Base-by-base conservation (phyloP, 2,888 invertebrate genomes). In the Philopedon plagiatum region DNA sequence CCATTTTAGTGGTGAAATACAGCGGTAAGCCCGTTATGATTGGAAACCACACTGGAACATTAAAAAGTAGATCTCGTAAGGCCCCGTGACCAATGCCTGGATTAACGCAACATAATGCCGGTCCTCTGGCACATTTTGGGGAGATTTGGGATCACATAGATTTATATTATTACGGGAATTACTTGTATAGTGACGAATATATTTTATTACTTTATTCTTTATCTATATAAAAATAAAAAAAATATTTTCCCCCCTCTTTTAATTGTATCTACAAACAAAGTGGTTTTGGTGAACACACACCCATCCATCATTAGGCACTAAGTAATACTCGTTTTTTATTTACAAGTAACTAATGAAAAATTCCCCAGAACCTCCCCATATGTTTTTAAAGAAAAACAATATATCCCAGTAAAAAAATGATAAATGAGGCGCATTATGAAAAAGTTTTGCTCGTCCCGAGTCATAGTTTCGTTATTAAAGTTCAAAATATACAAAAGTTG, bases 41-140 rank as follows among this genome's bases (percentile, higher is more conserved):
- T 84, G 83, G 84, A 84, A 84, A 84, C 82, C 80, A 79, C 79
- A 78, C 80, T 80, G 77, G 82, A 82, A 84, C 84, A 85, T 85
- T 85, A 85, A 85, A 85, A 85, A 85, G 79, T 83, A 83, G 84
- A 85, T 84, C 84, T 83, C 80, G 78, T 84, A 84, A 85, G 82
- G 81, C 83, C 61, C 83, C 82, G 80, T 84, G 84, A 83, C 84
- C 85, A 83, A 84, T 82, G 81, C 78, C 70, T 78, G 84, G 84
- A 85, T 85, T 85, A 84, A 84, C 81, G 79, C 79, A 79, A 81
- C 80, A 81, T 82, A 80, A 80, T 79, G 71, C 63, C 39, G 39
- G 51, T 8, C 29, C 51, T 32, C 46, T 34, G 21, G 18, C 60
- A 65, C 63, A 63, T 64, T 74, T 71, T 51, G 58, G 73, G 56